These are phyloP conservation scores for Autographa pulchrina DNA, from an alignment of 2,888 invertebrate genomes.

Conservation along the genomic window DNA sequence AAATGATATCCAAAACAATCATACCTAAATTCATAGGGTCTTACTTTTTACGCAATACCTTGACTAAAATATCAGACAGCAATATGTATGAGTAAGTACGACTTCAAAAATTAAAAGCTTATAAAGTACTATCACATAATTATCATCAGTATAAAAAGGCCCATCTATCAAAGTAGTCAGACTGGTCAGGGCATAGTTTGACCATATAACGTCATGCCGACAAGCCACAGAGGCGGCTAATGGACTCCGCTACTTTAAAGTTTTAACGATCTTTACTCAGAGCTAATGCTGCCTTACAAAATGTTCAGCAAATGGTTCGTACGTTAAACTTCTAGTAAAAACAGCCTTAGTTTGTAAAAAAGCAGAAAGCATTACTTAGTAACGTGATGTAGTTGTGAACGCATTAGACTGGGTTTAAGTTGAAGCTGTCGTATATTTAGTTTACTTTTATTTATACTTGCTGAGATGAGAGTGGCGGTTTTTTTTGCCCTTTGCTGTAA, in stretches of 20 bases:
- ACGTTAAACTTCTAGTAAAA: conserved; percentile 64
- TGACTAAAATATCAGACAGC: too few relatives aligned
- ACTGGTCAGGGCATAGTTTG: conserved; percentile 49
- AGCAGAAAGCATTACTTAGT: conserved; percentile 43
- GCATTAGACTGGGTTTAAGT: conserved; percentile 27
- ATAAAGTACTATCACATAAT: too few relatives aligned
- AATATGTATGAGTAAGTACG: too few relatives aligned
- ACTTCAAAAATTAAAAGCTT: too few relatives aligned
- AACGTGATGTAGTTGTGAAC: conserved; percentile 40
- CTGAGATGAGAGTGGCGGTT: background rate
- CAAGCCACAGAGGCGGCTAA: conserved; percentile 69
- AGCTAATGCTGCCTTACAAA: conserved; percentile 81
- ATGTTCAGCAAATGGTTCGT: conserved; percentile 73
- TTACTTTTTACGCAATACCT: too few relatives aligned
- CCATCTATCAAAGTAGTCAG: conserved; percentile 24
- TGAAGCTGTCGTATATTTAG: conserved; percentile 30
- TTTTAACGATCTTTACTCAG: conserved; percentile 85
- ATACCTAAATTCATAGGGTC: too few relatives aligned
- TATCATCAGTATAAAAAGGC: background rate
- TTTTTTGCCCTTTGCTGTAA: background rate
- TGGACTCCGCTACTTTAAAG: conserved; percentile 84
- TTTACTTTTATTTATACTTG: conserved; percentile 20
- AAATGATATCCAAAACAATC: too few relatives aligned
- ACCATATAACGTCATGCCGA: conserved; percentile 47
- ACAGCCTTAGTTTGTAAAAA: conserved; percentile 57